Percentiles rank a stretch among this genome's conserved stretches.
phyloP scores from a whole-genome alignment of 2,888 invertebrate species.

The Deroplatys truncata region DNA sequence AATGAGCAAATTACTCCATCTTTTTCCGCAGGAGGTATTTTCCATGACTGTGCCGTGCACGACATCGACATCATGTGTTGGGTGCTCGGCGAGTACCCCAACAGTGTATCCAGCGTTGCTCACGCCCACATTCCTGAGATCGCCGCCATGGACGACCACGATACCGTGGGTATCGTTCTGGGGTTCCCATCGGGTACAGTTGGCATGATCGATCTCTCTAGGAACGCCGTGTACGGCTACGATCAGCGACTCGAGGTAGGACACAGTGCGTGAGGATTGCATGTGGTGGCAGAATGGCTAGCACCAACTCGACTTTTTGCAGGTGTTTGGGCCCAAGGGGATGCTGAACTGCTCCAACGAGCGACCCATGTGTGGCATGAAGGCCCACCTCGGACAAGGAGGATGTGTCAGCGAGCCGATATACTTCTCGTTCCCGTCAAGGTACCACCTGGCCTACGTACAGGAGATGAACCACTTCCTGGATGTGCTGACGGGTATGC shows the following conservation, averaged over 20 bases:
- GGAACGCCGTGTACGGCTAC: constrained; percentile 61
- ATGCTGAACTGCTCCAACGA: constrained; percentile 54
- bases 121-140: constrained; percentile 57
- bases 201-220: constrained; percentile 59
- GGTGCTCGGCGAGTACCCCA: constrained; percentile 59
- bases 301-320: neutral
- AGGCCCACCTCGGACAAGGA: constrained; percentile 43
- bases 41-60: constrained; percentile 66
- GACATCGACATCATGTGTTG: constrained; percentile 64
- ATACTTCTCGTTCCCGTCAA: constrained; percentile 58
- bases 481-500: constrained; percentile 52
- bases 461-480: constrained; percentile 59
- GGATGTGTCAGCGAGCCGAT: constrained; percentile 51
- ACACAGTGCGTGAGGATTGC: neutral
- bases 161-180: constrained; percentile 57
- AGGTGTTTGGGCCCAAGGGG: constrained; percentile 57
- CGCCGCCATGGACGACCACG: constrained; percentile 57
- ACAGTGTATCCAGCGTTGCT: constrained; percentile 52
- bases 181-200: constrained; percentile 61
- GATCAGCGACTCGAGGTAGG: constrained; percentile 61
- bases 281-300: neutral
- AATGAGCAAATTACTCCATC: neutral
- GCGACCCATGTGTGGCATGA: constrained; percentile 49
- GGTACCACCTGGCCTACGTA: constrained; percentile 52
- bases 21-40: constrained; percentile 54